These are phyloP conservation scores for Lordiphosa mommai DNA, from an alignment of 1,140 invertebrate species.

Conservation along the genomic window DNA sequence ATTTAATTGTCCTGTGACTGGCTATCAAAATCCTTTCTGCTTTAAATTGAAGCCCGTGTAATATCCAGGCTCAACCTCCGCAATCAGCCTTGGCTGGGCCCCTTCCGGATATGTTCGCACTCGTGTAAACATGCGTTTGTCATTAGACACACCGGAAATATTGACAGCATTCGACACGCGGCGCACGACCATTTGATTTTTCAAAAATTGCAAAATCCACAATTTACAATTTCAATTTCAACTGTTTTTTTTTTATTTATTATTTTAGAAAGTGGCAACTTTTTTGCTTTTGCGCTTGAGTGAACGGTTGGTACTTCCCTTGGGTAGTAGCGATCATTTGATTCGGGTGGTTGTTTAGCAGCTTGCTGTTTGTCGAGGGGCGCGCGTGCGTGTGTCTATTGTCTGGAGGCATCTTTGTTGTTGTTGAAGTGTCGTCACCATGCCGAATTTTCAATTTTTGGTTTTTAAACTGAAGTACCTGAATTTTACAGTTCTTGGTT, in stretches of 20 bases:
- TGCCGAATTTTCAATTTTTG: constrained; percentile 48
- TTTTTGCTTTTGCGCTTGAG: constrained; percentile 59
- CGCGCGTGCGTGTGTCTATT: constrained; percentile 63
- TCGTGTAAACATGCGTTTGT: constrained; percentile 78
- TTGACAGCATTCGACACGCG: constrained; percentile 69
- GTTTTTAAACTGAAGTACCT: constrained; percentile 58
- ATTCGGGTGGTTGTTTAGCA: constrained; percentile 38
- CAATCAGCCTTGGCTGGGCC: constrained; percentile 32
- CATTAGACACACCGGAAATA: constrained; percentile 78
- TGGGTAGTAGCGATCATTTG: background rate
- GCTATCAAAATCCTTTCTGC: constrained; percentile 12
- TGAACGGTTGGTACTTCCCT: constrained; percentile 35
- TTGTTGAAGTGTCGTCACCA: constrained; percentile 68
- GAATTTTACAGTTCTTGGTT: constrained; percentile 51
- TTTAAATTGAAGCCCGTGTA: constrained; percentile 60
- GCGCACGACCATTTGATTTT: constrained; percentile 73
- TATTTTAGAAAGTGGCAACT: constrained; percentile 13
- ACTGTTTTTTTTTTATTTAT: constrained; percentile 17
- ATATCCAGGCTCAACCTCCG: constrained; percentile 35
- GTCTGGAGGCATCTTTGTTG: constrained; percentile 63
- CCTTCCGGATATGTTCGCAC: constrained; percentile 66
- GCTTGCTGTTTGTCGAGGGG: constrained; percentile 25
- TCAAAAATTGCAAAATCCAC: constrained; percentile 50
- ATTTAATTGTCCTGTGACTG: constrained; percentile 54
- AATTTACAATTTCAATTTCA: constrained; percentile 27